Conservation (phyloP, 1,140 invertebrate species). For the Drosophila albomicans region DNA sequence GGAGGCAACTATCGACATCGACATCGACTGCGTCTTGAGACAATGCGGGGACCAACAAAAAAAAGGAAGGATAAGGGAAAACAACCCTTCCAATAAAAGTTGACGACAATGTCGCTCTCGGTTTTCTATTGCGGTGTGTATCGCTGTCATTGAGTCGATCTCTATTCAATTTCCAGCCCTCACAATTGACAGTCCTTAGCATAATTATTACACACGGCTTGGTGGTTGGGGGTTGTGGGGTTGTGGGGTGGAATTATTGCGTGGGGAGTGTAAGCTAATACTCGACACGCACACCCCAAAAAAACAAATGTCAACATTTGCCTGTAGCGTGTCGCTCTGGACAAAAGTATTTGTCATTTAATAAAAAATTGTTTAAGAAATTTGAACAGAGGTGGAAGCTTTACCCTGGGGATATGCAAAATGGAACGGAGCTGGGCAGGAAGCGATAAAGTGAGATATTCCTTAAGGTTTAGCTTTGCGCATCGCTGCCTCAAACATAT, state of each 20-base stretch:
- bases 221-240: constrained; percentile 11
- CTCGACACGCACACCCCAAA: constrained; percentile 7
- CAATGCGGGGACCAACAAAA: constrained; percentile 8
- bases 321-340: constrained; percentile 12
- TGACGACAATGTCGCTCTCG: constrained; percentile 5
- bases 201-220: constrained; percentile 81
- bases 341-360: constrained; percentile 49
- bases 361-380: constrained; percentile 49
- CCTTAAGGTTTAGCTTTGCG: constrained; percentile 28
- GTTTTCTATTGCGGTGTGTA: constrained; percentile 66
- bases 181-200: constrained; percentile 82
- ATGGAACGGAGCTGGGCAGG: too few species aligned
- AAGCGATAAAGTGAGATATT: background rate
- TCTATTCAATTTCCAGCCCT: constrained; percentile 68
- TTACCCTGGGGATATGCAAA: constrained; percentile 17
- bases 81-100: constrained; percentile 51
- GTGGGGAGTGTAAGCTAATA: constrained; percentile 26
- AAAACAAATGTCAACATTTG: constrained; percentile 36
- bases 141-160: constrained; percentile 17
- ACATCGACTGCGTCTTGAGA: constrained; percentile 31
- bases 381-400: constrained; percentile 35
- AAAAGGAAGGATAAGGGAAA: background rate
- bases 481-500: constrained; percentile 63
- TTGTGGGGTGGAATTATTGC: constrained; percentile 7
- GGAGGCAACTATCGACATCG: constrained; percentile 61